A percentile compares a stretch with the other conserved stretches of the same genome.
Conservation (phyloP, 2,113 vertebrate species). For the Plectropomus leopardus region DNA sequence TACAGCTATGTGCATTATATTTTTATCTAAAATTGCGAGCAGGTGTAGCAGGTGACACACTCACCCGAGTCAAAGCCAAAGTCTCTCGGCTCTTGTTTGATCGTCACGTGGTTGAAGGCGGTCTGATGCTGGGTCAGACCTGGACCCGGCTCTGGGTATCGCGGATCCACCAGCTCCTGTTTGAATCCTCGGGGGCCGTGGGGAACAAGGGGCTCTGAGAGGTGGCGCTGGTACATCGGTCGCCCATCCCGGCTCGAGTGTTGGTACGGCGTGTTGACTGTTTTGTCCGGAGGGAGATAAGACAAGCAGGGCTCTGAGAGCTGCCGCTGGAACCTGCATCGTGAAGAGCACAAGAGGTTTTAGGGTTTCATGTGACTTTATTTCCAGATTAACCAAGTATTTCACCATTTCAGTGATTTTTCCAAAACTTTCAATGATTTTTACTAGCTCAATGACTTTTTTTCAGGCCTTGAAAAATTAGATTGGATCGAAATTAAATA, state of each 20-base stretch:
- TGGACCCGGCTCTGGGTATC: conserved; percentile 85
- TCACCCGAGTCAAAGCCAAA: conserved; percentile 93
- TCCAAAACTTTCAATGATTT: no score
- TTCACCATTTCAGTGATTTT: no score
- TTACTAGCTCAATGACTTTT: no score
- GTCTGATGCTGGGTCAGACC: conserved; percentile 68
- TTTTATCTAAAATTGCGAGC: no score
- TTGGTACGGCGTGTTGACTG: conserved; percentile 82
- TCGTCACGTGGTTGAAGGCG: conserved; percentile 88
- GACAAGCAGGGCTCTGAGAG: conserved; percentile 90
- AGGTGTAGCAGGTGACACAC: neutral
- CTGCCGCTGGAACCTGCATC: conserved; percentile 92
- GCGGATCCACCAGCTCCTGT: conserved; percentile 91
- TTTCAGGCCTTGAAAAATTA: no score
- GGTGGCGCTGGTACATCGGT: conserved; percentile 91
- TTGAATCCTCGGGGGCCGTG: conserved; percentile 89
- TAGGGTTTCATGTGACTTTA: rapidly evolving
- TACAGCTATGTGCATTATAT: no score
- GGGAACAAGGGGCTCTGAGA: conserved; percentile 90
- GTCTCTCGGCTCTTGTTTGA: conserved; percentile 95
- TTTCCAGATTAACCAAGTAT: neutral
- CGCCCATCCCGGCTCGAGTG: conserved; percentile 81
- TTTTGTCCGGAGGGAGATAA: conserved; percentile 69
- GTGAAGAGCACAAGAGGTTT: neutral
- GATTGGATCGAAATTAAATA: no score